phyloP scores from a whole-genome alignment of 92 coral and sea anemone genomes.

The Phenganax stokvisi region DNA sequence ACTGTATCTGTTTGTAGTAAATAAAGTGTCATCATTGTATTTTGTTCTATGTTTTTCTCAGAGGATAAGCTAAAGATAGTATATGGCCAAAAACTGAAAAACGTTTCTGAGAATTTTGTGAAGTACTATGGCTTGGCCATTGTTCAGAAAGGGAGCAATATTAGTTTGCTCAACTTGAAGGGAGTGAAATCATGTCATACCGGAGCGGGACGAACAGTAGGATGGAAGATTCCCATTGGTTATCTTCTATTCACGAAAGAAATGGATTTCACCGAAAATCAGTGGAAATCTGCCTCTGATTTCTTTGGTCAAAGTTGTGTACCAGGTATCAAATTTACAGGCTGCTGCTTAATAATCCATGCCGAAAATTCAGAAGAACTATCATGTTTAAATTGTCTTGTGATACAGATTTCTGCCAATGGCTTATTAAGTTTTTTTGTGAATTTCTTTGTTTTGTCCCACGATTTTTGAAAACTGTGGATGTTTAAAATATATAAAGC shows the following conservation, averaged over 20 bases:
- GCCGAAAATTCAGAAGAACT: too few species aligned
- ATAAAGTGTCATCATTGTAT: too few species aligned
- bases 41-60: not conserved
- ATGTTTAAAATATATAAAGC: too few species aligned
- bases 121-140: constrained; percentile 72
- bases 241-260: constrained; percentile 39
- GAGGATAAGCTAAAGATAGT: constrained; percentile 24
- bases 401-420: too few species aligned
- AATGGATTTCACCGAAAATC: constrained; percentile 3
- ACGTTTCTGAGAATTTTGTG: not conserved
- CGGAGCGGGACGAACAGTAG: constrained; percentile 58
- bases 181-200: constrained; percentile 80
- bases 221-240: constrained; percentile 77
- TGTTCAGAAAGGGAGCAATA: constrained; percentile 41
- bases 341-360: not conserved
- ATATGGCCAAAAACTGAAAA: constrained; percentile 34
- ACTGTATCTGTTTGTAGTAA: too few species aligned
- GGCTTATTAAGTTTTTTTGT: too few species aligned
- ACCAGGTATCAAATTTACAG: constrained; percentile 53
- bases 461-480: too few species aligned
- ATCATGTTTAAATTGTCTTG: too few species aligned
- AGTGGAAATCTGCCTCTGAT: constrained; percentile 47
- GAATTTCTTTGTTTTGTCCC: too few species aligned
- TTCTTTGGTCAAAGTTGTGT: constrained; percentile 68
- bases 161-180: constrained; percentile 34